Evolutionary conservation across 2,113 vertebrate genomes (phyloP).

Genomic region (Bettongia penicillata): DNA sequence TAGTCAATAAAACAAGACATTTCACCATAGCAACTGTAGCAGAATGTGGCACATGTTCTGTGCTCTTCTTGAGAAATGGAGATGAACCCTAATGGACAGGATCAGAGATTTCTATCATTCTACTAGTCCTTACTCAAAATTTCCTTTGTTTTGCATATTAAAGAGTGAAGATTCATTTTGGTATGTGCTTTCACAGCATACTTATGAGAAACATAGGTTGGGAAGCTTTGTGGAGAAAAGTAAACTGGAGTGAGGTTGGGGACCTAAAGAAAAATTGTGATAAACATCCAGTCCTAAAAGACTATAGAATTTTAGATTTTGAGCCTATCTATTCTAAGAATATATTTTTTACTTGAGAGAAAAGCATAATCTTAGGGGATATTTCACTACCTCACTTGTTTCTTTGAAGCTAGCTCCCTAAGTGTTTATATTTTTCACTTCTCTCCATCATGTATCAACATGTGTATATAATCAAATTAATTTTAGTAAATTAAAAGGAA

Average conservation of each 20-base stretch:
- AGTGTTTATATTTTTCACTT: conserved; percentile 42
- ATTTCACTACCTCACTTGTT: conserved; percentile 26
- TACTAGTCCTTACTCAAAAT: conserved; percentile 40
- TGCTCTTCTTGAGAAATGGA: conserved; percentile 55
- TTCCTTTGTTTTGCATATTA: conserved; percentile 24
- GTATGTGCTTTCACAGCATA: background rate
- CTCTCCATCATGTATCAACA: conserved; percentile 28
- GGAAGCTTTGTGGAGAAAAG: conserved; percentile 53
- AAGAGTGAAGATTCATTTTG: conserved; percentile 27
- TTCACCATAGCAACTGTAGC: conserved; percentile 78
- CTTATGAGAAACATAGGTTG: background rate
- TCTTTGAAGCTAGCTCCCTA: conserved; percentile 51
- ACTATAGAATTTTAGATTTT: conserved; percentile 28
- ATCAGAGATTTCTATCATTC: conserved; percentile 65
- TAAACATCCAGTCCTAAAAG: conserved; percentile 4
- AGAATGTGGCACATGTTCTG: conserved; percentile 72
- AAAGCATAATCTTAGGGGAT: conserved; percentile 38
- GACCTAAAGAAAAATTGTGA: conserved; percentile 23
- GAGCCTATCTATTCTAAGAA: conserved; percentile 17
- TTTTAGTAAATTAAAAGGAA: conserved; percentile 40
- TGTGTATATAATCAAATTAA: conserved; percentile 31
- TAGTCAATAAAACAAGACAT: conserved; percentile 74
- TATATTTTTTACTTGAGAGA: conserved; percentile 42
- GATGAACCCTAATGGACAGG: conserved; percentile 72
- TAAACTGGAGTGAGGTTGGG: background rate